A percentile compares a stretch with the other conserved stretches of the same genome.
Evolutionary conservation across 2,888 invertebrate genomes (phyloP).

Genomic region (Flexamia atlantica): DNA sequence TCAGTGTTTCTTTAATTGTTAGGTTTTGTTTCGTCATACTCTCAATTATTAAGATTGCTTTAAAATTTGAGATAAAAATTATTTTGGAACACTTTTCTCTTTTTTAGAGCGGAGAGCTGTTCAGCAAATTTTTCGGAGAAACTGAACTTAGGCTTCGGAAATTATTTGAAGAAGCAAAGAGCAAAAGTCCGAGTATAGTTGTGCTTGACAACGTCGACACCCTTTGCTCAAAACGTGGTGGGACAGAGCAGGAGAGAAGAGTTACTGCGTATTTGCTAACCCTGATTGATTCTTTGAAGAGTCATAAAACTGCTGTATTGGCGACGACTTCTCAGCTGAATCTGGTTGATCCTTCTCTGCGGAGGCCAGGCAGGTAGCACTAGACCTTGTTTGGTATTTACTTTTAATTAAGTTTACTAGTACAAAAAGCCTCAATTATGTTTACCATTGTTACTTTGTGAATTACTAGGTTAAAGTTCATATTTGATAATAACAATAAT

Average conservation of each 20-base stretch:
- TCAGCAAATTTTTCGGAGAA: conserved; percentile 87
- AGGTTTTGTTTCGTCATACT: no score
- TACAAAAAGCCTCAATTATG: no score
- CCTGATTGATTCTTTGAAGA: conserved; percentile 81
- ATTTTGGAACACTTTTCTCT: conserved; percentile 27
- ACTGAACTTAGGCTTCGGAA: conserved; percentile 84
- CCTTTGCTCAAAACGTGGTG: conserved; percentile 81
- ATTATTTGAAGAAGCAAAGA: conserved; percentile 83
- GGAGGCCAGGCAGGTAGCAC: conserved; percentile 82
- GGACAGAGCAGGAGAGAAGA: conserved; percentile 84
- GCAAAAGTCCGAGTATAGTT: conserved; percentile 85
- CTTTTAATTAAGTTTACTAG: no score
- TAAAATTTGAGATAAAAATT: no score
- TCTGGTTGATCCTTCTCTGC: conserved; percentile 83
- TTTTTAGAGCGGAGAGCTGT: conserved; percentile 81
- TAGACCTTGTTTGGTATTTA: no score
- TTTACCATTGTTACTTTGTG: no score
- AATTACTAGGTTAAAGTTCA: no score
- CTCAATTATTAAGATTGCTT: no score
- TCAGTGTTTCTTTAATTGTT: no score
- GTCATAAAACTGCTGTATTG: conserved; percentile 81
- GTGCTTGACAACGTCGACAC: conserved; percentile 92
- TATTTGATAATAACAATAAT: no score
- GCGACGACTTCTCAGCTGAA: conserved; percentile 89
- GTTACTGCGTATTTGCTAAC: conserved; percentile 82